These are phyloP conservation scores for Procambarus clarkii DNA, from an alignment of 1,140 invertebrate genomes.

Conservation along the genomic window DNA sequence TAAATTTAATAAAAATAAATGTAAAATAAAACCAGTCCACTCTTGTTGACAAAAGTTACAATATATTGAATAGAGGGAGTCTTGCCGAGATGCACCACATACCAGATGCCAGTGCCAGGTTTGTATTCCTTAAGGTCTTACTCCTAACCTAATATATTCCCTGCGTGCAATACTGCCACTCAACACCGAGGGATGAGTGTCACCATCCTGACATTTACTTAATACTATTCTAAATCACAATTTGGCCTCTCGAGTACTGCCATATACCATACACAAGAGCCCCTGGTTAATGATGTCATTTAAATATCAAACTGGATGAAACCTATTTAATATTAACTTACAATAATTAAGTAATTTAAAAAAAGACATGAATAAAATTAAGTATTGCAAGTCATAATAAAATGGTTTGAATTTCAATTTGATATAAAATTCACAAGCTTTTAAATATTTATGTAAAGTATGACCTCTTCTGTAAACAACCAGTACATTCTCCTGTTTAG, in stretches of 20 bases:
- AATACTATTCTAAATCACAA: conserved; percentile 65
- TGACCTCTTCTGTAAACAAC: too few relatives aligned
- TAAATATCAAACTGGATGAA: too few relatives aligned
- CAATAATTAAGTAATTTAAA: too few relatives aligned
- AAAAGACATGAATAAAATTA: too few relatives aligned
- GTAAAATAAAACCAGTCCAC: conserved; percentile 35
- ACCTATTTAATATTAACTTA: too few relatives aligned
- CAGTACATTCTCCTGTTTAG: too few relatives aligned
- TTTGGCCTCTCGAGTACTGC: conserved; percentile 39
- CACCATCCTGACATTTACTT: conserved; percentile 27
- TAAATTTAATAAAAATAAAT: conserved; percentile 19
- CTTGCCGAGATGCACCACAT: conserved; percentile 18
- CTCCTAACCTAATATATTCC: conserved; percentile 7
- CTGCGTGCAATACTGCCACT: conserved; percentile 50
- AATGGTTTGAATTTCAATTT: too few relatives aligned
- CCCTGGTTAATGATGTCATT: conserved; percentile 33
- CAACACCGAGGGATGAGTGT: neutral
- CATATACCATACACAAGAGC: conserved; percentile 35
- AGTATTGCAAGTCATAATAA: too few relatives aligned
- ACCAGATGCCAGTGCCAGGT: conserved; percentile 63
- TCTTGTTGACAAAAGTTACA: conserved; percentile 41
- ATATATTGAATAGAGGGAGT: conserved; percentile 21
- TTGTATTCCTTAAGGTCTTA: conserved; percentile 19
- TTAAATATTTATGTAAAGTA: too few relatives aligned
- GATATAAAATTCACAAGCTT: too few relatives aligned